Conservation (phyloP, 37 sponge, comb jelly and placozoan species). For the Hexactinellida sp. region DNA sequence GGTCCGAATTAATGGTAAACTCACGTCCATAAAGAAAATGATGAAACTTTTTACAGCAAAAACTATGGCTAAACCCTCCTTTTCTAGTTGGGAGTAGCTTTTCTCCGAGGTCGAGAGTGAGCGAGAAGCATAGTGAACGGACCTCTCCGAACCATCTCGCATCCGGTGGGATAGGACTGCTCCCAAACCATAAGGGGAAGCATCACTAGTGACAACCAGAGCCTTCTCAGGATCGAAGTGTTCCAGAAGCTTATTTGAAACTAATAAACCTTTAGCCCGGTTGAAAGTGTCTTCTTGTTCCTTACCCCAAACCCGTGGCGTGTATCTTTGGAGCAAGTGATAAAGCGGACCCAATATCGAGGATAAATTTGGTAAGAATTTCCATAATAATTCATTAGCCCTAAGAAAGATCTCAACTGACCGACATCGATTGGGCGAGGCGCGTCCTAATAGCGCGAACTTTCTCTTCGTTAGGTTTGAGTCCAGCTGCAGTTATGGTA, state of each 20-base stretch:
- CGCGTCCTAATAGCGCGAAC: not conserved
- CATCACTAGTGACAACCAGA: conserved; percentile 19
- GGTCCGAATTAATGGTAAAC: conserved; percentile 27
- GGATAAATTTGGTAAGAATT: not conserved
- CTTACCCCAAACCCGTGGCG: not conserved
- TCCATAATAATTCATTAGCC: conserved; percentile 4
- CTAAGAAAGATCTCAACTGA: conserved; percentile 7
- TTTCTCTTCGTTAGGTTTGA: not conserved
- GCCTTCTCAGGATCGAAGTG: conserved; percentile 13
- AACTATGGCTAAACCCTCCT: conserved; percentile 27
- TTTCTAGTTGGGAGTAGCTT: conserved; percentile 35
- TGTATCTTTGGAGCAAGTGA: not conserved
- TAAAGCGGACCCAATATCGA: not conserved
- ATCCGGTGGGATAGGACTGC: conserved; percentile 29
- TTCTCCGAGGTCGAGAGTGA: conserved; percentile 23
- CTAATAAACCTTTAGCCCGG: not conserved
- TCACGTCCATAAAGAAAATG: conserved; percentile 20
- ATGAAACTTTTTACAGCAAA: conserved; percentile 26
- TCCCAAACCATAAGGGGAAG: conserved; percentile 34
- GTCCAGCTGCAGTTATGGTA: conserved; percentile 11
- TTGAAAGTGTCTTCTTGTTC: not conserved
- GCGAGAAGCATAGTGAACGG: conserved; percentile 32
- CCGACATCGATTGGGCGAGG: not conserved
- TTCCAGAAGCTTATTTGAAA: not conserved
- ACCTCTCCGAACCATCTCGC: conserved; percentile 25